Base-by-base conservation (phyloP, 1,140 invertebrate genomes). In the Drosophila navojoa region DNA sequence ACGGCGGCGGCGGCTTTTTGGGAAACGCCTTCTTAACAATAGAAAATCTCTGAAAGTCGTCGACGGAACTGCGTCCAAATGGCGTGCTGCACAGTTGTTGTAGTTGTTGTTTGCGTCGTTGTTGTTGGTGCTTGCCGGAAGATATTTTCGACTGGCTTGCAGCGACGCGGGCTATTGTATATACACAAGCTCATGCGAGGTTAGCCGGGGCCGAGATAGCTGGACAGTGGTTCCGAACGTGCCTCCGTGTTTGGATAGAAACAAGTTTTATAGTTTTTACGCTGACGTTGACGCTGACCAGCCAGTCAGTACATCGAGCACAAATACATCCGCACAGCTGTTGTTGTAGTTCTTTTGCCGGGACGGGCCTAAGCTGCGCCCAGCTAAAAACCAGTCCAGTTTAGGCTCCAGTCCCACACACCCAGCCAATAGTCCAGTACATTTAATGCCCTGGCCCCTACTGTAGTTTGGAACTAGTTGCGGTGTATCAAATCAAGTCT, bases 261-360 rank as follows among this genome's bases (percentile, higher is more conserved):
- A 72, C 73, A 76, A 76, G 73, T 76, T 76, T 76, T 76, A 67
- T 67, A 63, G 69, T 71, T 71, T 71, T 67, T 72, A 50, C 61
- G 22, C 54, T 67, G 47, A 27, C 61, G 22, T 49, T 67, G 47
- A 27, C 60, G 27, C 27, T 74, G 71, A 16, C 42, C 42, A 45
- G 15, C 32, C 44, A 54, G 45, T 62, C 44, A 54, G 45, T 62
- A 38, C 57, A 55, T 42, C 29, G 71, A 19, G 42, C 7, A n/a
- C n/a, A n/a, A n/a, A n/a, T n/a, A n/a, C n/a, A n/a, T 25, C 15
- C 19, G 47, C 50, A 50, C 72, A 70, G 59, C 72, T 71, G 58
- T 50, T 50, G 15, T 55, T 50, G 66, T 74, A 61, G 68, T 76
- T 71, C 54, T 76, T 55, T 66, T 60, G 29, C 62, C 62, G 49